These are phyloP conservation scores for Pemphredon lugubris DNA, from an alignment of 2,888 invertebrate species.

Conservation along the genomic window DNA sequence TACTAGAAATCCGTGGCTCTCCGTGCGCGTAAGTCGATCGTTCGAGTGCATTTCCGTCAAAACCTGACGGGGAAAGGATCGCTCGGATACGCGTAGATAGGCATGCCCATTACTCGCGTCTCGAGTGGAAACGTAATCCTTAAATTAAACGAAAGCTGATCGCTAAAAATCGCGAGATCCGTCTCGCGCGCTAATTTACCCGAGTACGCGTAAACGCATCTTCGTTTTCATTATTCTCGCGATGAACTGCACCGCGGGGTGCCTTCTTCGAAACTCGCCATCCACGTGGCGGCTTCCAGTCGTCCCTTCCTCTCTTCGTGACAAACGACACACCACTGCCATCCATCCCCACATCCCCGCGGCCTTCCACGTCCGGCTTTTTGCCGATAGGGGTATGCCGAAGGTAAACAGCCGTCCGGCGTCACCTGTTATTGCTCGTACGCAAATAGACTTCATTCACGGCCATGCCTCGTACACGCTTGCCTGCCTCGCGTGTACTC, in stretches of 20 bases:
- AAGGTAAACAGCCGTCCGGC: slow-evolving; percentile 71
- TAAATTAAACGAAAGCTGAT: no score
- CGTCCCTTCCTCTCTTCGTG: slow-evolving; percentile 22
- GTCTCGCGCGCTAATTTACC: no score
- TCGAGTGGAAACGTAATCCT: no score
- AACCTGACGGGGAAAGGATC: no score
- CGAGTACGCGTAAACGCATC: no score
- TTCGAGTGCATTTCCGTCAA: no score
- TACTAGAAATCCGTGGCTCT: not conserved
- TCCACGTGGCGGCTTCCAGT: slow-evolving; percentile 60
- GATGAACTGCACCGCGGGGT: slow-evolving; percentile 1
- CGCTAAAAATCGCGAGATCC: no score
- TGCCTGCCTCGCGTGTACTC: slow-evolving; percentile 52
- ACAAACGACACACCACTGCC: slow-evolving; percentile 21
- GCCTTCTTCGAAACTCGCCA: slow-evolving; percentile 19
- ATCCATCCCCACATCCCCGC: slow-evolving; percentile 35
- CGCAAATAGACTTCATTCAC: slow-evolving; percentile 76
- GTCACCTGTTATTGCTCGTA: slow-evolving; percentile 77
- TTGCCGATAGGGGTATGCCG: slow-evolving; percentile 70
- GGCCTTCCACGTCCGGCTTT: slow-evolving; percentile 58
- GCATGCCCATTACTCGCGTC: no score
- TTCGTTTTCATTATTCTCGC: no score
- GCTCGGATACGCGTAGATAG: no score
- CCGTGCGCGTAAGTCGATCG: not conserved
- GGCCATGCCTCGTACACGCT: slow-evolving; percentile 58